Evolutionary conservation across 2,113 vertebrate genomes (phyloP), one percentile per base, ranked within the genome.

Genomic region (Lophura nycthemera): DNA sequence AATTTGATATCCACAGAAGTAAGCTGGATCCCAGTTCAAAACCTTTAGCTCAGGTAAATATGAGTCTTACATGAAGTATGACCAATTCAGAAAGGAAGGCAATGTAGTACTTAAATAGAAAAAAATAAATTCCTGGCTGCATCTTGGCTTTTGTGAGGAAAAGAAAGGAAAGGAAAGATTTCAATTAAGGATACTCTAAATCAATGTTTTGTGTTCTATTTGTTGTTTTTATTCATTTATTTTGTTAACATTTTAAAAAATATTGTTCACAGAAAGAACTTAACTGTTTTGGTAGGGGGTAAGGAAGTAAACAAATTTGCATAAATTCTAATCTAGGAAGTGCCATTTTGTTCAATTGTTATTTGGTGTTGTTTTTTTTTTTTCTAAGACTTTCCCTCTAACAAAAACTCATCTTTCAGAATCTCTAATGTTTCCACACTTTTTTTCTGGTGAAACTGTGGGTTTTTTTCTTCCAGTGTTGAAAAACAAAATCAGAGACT

Each of bases 11-110:
- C 96, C 99, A 99, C 14, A 97, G 99, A 87, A 99, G 99, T 92
- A 99, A 99, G 73, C 96, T 99, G 97, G 99, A 99, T 97, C 98
- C 99, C 76, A 99, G 98, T 96, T 99, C 99, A n/a, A 99, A 99
- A 91, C 99, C 99, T 42, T 97, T 99, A 83, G 99, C 99, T 56
- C 99, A 99, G 98, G 99, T 99, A 95, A 97, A 57, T 67, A 22
- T 20, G 43, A 75, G 71, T 85, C 65, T 73, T 90, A 5, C 3
- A 13, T 57, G 50, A 75, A 59, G 27, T 73, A 16, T 19, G 25
- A 70, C 17, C 10, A 66, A 13, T n/a, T 45, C 50, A 57, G 34
- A 67, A 76, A 40, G 56, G n/a, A 87, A 43, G 0, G 1, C 45
- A n/a, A 12, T 43, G 13, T 48, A 7, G 7, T 75, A 12, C 47